Evolutionary conservation across 2,797 vertebrate genomes (phyloP).

Genomic region (Muscicapa comitata): DNA sequence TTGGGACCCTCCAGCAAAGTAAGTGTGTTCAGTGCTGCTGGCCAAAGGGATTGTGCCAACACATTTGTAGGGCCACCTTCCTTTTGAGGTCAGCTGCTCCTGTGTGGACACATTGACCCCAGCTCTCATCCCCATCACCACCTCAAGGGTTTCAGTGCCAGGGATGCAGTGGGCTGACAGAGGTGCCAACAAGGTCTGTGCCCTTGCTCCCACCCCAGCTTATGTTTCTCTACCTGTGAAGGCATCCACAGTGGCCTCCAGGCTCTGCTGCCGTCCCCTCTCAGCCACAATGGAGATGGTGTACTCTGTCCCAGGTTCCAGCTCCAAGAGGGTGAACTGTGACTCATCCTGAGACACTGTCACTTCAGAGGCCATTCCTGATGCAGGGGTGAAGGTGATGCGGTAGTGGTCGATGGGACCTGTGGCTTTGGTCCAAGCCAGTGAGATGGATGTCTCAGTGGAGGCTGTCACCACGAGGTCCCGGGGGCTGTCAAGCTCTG

Average conservation of each 20-base stretch:
- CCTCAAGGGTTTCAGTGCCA: neutral
- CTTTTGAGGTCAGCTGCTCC: neutral
- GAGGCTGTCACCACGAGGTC: constrained; percentile 91
- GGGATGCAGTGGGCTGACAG: accelerated
- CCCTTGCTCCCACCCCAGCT: neutral
- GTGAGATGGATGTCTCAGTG: constrained; percentile 91
- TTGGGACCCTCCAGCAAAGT: neutral
- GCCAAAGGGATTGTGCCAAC: neutral
- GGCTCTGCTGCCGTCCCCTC: constrained; percentile 92
- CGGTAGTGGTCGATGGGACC: constrained; percentile 96
- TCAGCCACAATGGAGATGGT: constrained; percentile 91
- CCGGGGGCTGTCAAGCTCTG: constrained; percentile 90
- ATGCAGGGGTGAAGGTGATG: constrained; percentile 89
- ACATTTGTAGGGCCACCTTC: neutral
- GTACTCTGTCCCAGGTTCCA: constrained; percentile 95
- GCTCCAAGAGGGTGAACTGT: constrained; percentile 82
- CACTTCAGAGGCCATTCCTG: constrained; percentile 86
- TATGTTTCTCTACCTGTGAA: constrained; percentile 88
- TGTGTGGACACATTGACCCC: neutral
- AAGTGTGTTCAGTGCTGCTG: neutral
- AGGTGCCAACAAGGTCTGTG: neutral
- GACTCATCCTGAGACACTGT: constrained; percentile 84
- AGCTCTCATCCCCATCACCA: neutral
- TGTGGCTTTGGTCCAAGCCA: constrained; percentile 87
- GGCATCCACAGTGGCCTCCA: constrained; percentile 89